Conservation (phyloP, 2,113 vertebrate species). For the Trogon surrucura region DNA sequence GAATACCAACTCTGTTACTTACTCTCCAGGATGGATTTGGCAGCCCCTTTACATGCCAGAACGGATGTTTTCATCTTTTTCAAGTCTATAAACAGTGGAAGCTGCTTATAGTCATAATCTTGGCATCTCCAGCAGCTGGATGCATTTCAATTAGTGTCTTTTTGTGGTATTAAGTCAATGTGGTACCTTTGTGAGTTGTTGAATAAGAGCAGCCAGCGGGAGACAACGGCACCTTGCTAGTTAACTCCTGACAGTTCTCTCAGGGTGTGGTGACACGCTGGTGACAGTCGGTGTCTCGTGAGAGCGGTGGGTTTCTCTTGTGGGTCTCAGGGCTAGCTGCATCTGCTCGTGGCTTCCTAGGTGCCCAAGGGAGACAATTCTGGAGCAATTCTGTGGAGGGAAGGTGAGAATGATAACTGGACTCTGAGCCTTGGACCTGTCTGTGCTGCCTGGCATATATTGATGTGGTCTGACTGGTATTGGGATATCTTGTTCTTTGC, state of each 20-base stretch:
- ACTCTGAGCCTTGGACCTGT: neutral
- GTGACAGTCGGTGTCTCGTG: neutral
- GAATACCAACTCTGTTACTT: neutral
- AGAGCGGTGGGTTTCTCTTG: neutral
- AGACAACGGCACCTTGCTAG: neutral
- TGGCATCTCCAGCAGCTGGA: neutral
- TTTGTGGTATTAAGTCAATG: neutral
- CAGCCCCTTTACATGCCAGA: neutral
- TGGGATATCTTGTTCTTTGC: neutral
- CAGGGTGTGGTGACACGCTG: fast-evolving
- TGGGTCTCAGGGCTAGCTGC: neutral
- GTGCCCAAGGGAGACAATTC: too few species aligned
- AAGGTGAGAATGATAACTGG: neutral
- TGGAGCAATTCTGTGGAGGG: neutral
- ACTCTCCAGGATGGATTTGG: neutral
- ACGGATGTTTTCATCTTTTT: neutral
- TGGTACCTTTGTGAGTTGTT: neutral
- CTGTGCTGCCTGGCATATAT: fast-evolving
- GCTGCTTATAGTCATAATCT: neutral
- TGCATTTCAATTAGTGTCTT: neutral
- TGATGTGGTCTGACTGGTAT: neutral
- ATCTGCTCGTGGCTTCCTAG: neutral
- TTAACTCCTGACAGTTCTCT: neutral
- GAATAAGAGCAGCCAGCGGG: neutral
- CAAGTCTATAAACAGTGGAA: neutral